Base-by-base conservation (phyloP, 2,797 vertebrate genomes). In the Myotis daubentonii region DNA sequence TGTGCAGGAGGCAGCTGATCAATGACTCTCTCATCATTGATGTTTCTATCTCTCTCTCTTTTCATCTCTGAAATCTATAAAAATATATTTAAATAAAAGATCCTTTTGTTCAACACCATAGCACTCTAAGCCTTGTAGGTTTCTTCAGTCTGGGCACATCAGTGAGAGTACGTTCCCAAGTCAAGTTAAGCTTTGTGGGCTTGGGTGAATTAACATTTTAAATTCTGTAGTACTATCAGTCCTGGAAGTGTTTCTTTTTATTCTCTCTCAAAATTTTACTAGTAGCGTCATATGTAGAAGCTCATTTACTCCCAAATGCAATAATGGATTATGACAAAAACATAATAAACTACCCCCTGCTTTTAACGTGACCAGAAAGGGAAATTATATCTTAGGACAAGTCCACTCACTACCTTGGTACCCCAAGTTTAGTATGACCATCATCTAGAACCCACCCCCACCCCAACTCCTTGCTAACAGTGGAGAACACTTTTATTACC, bases 201-300 rank as follows among this genome's bases (percentile, higher is more conserved):
- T 76, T 76, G n/a, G 28, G 36, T 11, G 8, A 89, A 81, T 86
- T 33, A 53, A 60, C 60, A 70, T 81, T 89, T 89, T 62, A 94
- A 91, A 65, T 85, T 66, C 2, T 72, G 8, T n/a, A 57, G 36
- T n/a, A 44, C 28, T 92, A 65, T 60, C 17, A 51, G 62, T 76
- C 84, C 81, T 89, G 20, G 62, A 79, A 79, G 7, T 36, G 6
- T 65, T 82, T 90, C 28, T 68, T 93, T 71, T 65, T 76, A 75
- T 79, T 94, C 55, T 82, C 78, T 72, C 38, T 91, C 66, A 65
- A 92, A 75, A 93, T 76, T 79, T 85, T 82, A 90, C 9, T 49
- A 76, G 62, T 66, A 38, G 65, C 55, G 51, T 75, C n/a, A 89
- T 68, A 57, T 71, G 44, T 36, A 68, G 75, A 93, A 79, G 15